Percentiles rank a stretch among this genome's conserved stretches.
Evolutionary conservation across 1,140 invertebrate genomes (phyloP).

Genomic region (Oryctes rhinoceros): DNA sequence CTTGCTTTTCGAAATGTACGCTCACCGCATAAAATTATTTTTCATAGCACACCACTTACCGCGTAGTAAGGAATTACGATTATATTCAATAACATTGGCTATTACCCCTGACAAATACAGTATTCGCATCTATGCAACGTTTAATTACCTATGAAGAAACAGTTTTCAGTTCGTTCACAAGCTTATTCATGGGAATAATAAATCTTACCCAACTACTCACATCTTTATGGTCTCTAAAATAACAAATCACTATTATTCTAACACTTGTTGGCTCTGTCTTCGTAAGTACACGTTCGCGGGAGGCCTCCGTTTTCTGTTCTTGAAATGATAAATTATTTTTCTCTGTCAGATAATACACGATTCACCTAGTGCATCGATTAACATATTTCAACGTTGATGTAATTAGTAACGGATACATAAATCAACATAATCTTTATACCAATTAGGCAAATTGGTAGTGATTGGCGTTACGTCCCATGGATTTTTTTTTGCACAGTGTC

Average conservation of each 20-base stretch:
- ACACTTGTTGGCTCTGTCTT: constrained; percentile 2
- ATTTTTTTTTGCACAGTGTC: background rate
- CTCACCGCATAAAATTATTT: too few relatives aligned
- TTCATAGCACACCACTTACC: too few relatives aligned
- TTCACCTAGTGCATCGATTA: constrained; percentile 10
- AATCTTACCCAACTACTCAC: background rate
- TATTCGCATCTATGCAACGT: constrained; percentile 1
- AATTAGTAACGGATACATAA: constrained; percentile 14
- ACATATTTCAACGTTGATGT: constrained; percentile 11
- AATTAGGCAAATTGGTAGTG: background rate
- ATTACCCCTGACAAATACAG: background rate
- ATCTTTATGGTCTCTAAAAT: background rate
- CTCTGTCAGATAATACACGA: background rate
- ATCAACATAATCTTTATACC: background rate
- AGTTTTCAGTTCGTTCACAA: background rate
- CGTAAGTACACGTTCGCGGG: constrained; percentile 5
- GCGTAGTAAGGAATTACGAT: background rate
- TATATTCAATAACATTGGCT: background rate
- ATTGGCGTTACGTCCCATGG: background rate
- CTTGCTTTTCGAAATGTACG: background rate
- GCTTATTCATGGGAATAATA: background rate
- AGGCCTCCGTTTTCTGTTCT: background rate
- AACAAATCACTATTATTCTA: constrained; percentile 20
- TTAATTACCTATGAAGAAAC: background rate
- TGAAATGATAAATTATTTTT: constrained; percentile 22